phyloP scores from a whole-genome alignment of 2,797 vertebrate species.

The Epinephelus awoara region DNA sequence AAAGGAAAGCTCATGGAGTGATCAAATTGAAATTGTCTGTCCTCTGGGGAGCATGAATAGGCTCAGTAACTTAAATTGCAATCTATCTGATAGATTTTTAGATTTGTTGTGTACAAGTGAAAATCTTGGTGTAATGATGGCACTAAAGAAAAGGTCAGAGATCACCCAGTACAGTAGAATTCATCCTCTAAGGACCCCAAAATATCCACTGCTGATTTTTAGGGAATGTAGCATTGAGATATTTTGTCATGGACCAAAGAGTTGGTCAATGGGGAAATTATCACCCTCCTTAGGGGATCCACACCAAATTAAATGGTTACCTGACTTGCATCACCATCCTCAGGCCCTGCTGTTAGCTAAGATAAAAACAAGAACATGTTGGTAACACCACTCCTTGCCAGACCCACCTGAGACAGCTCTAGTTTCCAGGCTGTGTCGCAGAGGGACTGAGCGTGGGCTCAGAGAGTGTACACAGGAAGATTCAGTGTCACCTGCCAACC shows the following conservation, averaged over 20 bases:
- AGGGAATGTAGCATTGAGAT: neutral
- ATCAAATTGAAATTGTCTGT: too few species aligned
- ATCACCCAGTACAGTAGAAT: too few species aligned
- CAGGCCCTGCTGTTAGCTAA: neutral
- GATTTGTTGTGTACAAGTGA: too few species aligned
- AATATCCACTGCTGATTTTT: neutral
- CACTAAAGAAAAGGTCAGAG: too few species aligned
- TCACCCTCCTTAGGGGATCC: neutral
- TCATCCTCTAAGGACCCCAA: too few species aligned
- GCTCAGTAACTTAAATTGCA: too few species aligned
- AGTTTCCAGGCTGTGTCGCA: constrained; percentile 25
- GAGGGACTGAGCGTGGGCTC: neutral
- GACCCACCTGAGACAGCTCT: constrained; percentile 30
- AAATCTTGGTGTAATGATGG: too few species aligned
- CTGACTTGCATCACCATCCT: neutral
- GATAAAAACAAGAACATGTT: constrained; percentile 7
- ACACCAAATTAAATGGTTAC: neutral
- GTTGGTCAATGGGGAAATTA: too few species aligned
- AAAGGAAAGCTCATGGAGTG: too few species aligned
- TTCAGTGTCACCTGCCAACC: neutral
- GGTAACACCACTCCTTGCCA: constrained; percentile 5
- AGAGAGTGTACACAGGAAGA: constrained; percentile 14
- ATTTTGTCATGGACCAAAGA: too few species aligned
- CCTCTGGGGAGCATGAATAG: too few species aligned
- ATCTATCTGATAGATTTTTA: too few species aligned